Percentiles rank a stretch among this genome's conserved stretches.
Conservation (phyloP, 2,113 vertebrate species). For the Jacana jacana region DNA sequence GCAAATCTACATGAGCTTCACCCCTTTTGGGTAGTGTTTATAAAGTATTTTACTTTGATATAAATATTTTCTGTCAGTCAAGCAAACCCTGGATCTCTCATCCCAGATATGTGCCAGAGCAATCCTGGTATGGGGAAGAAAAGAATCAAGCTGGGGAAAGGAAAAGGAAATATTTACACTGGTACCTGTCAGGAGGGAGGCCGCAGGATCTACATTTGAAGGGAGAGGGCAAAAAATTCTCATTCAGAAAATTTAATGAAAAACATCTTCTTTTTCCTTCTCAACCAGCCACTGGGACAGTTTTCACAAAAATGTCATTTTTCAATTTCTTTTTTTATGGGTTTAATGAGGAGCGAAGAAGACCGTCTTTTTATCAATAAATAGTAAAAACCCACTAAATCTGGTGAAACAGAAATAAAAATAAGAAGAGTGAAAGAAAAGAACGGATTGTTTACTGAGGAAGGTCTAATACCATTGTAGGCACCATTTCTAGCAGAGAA, state of each 20-base stretch:
- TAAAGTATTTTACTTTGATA: neutral
- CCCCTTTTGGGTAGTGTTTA: neutral
- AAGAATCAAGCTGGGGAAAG: neutral
- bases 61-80: neutral
- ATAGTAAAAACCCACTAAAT: neutral
- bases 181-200: neutral
- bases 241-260: neutral
- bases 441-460: neutral
- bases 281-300: neutral
- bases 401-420: neutral
- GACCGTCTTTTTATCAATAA: neutral
- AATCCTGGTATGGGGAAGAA: neutral
- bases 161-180: neutral
- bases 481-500: neutral
- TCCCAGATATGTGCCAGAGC: accelerated
- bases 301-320: neutral
- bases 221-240: neutral
- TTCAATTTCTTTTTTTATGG: neutral
- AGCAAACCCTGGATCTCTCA: neutral
- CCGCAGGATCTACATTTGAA: neutral
- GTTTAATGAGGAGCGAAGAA: neutral
- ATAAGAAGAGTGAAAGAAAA: neutral
- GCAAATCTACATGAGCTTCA: neutral
- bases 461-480: neutral
- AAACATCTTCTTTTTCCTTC: neutral